Evolutionary conservation across 2,888 invertebrate genomes (phyloP), one percentile per base, ranked within the genome.

Genomic region (Cabera pusaria): DNA sequence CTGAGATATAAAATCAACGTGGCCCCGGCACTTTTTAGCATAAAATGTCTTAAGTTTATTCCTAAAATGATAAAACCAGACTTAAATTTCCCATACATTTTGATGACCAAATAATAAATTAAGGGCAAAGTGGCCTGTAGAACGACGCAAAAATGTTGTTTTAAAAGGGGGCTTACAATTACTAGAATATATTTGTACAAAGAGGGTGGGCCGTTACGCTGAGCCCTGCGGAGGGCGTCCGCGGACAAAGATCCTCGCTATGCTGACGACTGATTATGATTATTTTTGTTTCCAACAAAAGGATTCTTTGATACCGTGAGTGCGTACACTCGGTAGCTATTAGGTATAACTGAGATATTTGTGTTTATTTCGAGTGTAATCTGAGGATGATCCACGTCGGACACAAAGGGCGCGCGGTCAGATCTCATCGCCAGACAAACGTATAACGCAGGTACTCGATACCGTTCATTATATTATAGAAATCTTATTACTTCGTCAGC

Each of bases 181-280:
- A 68, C 62, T 59, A 62, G 63, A 68, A 73, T 72, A 69, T 71
- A 67, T 68, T 59, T 56, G 64, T 17, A 41, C 31, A 35, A 34
- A 71, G 69, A 61, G 69, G 64, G 52, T 56, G 56, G 47, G 56
- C 18, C 70, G 58, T 64, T 64, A 59, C 59, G 59, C 49, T 56
- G 48, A 45, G 44, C 50, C 46, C 54, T 18, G 5, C 27, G 2
- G 11, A 8, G 23, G 26, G 62, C 59, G 48, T 52, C 49, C 59
- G 59, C 53, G 66, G 72, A 79, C 76, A 74, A 74, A 72, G 72
- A 64, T 59, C 61, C 70, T 69, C 72, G 67, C 69, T 66, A 68
- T 53, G 54, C 66, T 56, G 56, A 71, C 63, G 64, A 64, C 71
- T 72, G 71, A 76, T 77, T 73, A 74, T 72, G 64, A 50, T 67